Evolutionary conservation across 2,797 vertebrate species (phyloP).

Genomic region (Esox masquinongy): DNA sequence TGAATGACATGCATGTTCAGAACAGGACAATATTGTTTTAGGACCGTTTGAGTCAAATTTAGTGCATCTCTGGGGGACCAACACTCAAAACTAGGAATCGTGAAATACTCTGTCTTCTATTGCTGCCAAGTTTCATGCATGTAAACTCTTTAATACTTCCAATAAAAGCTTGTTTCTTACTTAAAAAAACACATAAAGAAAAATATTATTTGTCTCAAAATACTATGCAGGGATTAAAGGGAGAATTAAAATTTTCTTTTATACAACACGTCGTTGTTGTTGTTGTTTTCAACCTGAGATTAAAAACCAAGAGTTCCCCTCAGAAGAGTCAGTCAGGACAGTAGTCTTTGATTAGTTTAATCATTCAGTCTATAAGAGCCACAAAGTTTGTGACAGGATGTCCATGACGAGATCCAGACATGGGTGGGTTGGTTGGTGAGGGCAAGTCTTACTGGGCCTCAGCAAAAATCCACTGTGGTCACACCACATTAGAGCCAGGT

Average conservation of each 20-base stretch:
- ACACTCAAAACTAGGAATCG: constrained; percentile 25
- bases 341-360: constrained; percentile 28
- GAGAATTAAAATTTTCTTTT: constrained; percentile 59
- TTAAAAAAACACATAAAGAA: constrained; percentile 69
- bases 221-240: constrained; percentile 69
- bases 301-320: constrained; percentile 62
- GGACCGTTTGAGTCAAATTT: constrained; percentile 16
- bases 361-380: constrained; percentile 15
- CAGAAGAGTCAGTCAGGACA: constrained; percentile 56
- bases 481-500: constrained; percentile 58
- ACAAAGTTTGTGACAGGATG: constrained; percentile 38
- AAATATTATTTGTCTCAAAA: constrained; percentile 69
- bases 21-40: constrained; percentile 38
- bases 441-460: constrained; percentile 30
- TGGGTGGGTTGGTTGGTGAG: constrained; percentile 38
- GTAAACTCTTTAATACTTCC: constrained; percentile 60
- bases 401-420: constrained; percentile 37
- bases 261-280: constrained; percentile 68
- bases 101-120: constrained; percentile 63
- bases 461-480: constrained; percentile 41
- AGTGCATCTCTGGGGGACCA: constrained; percentile 17
- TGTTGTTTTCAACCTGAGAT: constrained; percentile 81
- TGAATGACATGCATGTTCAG: constrained; percentile 16
- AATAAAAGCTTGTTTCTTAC: constrained; percentile 63
- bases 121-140: constrained; percentile 70